A percentile compares a stretch with the other conserved stretches of the same genome.
Conservation (phyloP, 2,797 vertebrate species). For the Vireo griseus region DNA sequence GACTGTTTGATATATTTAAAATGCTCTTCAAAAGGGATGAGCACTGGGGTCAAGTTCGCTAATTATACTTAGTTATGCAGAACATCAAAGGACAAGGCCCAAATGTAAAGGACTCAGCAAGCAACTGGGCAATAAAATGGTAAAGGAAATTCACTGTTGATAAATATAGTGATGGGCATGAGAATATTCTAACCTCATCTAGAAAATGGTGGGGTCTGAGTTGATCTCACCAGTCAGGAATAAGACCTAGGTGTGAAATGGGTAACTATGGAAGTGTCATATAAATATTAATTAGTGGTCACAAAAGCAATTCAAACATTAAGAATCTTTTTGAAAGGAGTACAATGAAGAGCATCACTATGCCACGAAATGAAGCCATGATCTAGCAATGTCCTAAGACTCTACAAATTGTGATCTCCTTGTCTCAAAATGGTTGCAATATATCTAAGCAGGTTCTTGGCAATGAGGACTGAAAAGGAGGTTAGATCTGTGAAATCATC, state of each 20-base stretch:
- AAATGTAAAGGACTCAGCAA: background rate
- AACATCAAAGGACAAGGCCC: background rate
- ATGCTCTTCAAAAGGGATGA: background rate
- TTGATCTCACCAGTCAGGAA: background rate
- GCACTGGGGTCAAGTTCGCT: background rate
- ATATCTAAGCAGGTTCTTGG: background rate
- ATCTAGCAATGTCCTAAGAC: background rate
- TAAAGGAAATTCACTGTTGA: background rate
- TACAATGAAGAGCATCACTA: background rate
- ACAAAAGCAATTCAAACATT: background rate
- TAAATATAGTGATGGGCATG: background rate
- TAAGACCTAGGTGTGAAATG: background rate
- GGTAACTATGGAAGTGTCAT: background rate
- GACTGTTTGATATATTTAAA: background rate
- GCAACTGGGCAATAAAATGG: background rate
- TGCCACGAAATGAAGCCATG: accelerated
- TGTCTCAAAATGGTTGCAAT: background rate
- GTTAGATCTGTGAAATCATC: background rate
- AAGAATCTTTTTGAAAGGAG: background rate
- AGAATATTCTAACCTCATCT: background rate
- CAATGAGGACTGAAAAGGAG: background rate
- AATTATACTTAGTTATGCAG: background rate
- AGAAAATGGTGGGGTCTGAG: background rate
- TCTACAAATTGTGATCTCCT: background rate
- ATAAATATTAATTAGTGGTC: background rate